These are phyloP conservation scores for Alca torda DNA, from an alignment of 2,797 vertebrate species.

Conservation along the genomic window DNA sequence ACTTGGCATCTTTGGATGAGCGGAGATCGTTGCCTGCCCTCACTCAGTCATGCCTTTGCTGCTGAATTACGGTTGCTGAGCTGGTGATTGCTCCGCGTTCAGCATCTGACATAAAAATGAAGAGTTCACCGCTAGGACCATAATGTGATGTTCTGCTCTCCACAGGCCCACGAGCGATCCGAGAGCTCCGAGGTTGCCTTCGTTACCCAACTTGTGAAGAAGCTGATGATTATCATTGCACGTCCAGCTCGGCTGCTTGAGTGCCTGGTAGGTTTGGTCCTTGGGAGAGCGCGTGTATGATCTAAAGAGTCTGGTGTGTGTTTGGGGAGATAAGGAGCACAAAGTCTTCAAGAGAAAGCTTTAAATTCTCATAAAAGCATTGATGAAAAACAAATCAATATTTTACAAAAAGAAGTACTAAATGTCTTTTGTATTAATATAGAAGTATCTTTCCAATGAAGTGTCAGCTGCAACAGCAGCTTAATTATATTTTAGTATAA, in stretches of 20 bases:
- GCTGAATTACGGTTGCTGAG: background rate
- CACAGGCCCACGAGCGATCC: slow-evolving; percentile 92
- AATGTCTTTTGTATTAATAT: background rate
- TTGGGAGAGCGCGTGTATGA: background rate
- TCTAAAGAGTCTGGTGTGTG: background rate
- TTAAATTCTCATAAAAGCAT: background rate
- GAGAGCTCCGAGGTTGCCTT: slow-evolving; percentile 94
- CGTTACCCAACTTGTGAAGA: slow-evolving; percentile 91
- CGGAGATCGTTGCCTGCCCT: background rate
- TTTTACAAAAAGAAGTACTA: background rate
- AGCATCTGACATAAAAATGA: background rate
- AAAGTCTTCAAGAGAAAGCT: background rate
- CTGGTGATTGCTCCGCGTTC: background rate
- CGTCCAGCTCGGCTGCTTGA: slow-evolving; percentile 93
- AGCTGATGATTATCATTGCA: slow-evolving; percentile 95
- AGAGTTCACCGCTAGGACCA: background rate
- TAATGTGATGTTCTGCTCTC: slow-evolving; percentile 14
- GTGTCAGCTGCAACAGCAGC: background rate
- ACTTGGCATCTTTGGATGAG: background rate
- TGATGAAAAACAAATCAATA: background rate
- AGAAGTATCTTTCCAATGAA: background rate
- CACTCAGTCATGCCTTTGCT: background rate
- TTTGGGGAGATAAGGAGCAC: background rate
- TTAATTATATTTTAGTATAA: background rate
- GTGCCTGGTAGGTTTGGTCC: slow-evolving; percentile 87